Evolutionary conservation across 1,140 invertebrate genomes (phyloP), one percentile per base, ranked within the genome.

Genomic region (Lycorma delicatula): DNA sequence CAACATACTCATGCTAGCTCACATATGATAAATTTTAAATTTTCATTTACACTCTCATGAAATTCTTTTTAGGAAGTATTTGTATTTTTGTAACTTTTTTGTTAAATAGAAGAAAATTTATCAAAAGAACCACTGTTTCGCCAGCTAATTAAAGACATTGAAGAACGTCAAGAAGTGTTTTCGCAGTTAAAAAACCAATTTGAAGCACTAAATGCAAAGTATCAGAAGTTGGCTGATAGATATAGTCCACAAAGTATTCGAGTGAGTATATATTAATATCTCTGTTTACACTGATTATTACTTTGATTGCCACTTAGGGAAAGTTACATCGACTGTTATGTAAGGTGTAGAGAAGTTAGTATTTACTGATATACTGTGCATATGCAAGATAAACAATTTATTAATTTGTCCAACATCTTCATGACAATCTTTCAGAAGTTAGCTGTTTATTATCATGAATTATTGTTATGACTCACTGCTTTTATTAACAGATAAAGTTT

Each of bases 241-340:
- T 89, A 85, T 66, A 78, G 81, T 12, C 86, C 87, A 0, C 79
- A 84, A 61, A 79, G 83, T 61, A 88, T 90, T 59, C 78, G 83
- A 65, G 83, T 87, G 67, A 79, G 75, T 58, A 52, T 51, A 9
- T 22, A 47, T 12, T 9, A 6, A 7, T 6, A 22, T 47, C 9
- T 20, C 5, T n/a, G 7, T 50, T 9, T 9, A 46, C 4, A 20
- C 13, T 6, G 2, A 4, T 48, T 48, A 5, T 4, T 22, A 9
- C 3, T 3, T 48, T 7, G 3, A 11, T 48, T 48, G 3, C 3
- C 5, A 48, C 5, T 46, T 16, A 20, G 6, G 18, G 12, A 48
- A 26, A 22, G 22, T 28, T 51, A 44, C 26, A 46, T 16, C 18
- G 12, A 46, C n/a, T n/a, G n/a, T n/a, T n/a, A n/a, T n/a, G n/a